phyloP scores from a whole-genome alignment of 2,888 invertebrate species.

The Tenthredo amoena region DNA sequence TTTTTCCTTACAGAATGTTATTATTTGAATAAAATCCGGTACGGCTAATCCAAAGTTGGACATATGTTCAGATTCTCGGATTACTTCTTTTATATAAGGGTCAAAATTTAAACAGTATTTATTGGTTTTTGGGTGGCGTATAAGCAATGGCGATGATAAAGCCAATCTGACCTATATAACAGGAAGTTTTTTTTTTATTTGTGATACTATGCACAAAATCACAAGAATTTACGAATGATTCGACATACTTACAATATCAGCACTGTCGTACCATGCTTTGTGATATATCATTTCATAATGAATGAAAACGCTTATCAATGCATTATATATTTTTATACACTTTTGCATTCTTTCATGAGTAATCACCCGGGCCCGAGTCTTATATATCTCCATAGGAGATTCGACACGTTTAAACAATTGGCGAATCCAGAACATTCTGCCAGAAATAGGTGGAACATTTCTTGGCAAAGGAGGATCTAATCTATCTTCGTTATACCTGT shows the following conservation, averaged over 20 bases:
- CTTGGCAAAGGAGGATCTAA: slow-evolving; percentile 86
- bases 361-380: slow-evolving; percentile 78
- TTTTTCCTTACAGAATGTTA: slow-evolving; percentile 87
- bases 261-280: slow-evolving; percentile 88
- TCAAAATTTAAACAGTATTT: slow-evolving; percentile 87
- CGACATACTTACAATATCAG: slow-evolving; percentile 82
- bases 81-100: slow-evolving; percentile 85
- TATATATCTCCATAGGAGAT: slow-evolving; percentile 85
- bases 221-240: background rate
- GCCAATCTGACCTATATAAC: slow-evolving; percentile 81
- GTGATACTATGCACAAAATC: background rate
- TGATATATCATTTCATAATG: slow-evolving; percentile 93
- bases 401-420: slow-evolving; percentile 87
- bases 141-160: slow-evolving; percentile 86
- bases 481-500: slow-evolving; percentile 89
- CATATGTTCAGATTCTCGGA: slow-evolving; percentile 91
- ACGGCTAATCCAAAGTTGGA: slow-evolving; percentile 87
- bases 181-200: background rate
- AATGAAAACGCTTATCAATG: slow-evolving; percentile 88
- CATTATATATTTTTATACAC: slow-evolving; percentile 89
- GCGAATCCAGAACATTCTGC: slow-evolving; percentile 91
- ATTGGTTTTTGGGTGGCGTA: slow-evolving; percentile 84
- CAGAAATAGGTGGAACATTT: slow-evolving; percentile 89
- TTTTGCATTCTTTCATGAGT: slow-evolving; percentile 85
- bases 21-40: slow-evolving; percentile 87